Evolutionary conservation across 2,113 vertebrate genomes (phyloP), one percentile per base, ranked within the genome.

Genomic region (Holacanthus passer): DNA sequence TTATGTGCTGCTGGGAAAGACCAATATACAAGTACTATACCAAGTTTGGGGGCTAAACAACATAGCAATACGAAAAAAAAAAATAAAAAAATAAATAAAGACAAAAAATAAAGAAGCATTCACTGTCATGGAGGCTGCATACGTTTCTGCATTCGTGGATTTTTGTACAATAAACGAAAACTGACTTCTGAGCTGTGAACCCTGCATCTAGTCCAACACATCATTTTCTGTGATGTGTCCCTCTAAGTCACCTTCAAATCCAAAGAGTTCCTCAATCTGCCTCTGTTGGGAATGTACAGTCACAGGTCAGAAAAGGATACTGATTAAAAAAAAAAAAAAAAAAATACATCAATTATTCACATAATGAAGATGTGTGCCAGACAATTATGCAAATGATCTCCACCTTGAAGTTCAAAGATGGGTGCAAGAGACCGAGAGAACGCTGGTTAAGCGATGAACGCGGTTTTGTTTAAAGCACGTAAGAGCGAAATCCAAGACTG

Each of bases 311-410:
- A 39, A 50, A 32, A 65, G 22, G 17, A 45, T 48, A 58, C 5
- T n/a, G n/a, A n/a, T n/a, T n/a, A 48, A 6, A 41, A 2, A 9
- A 10, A n/a, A 47, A 10, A 0, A 13, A 60, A 17, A 64, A 32
- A 56, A 43, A 10, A 56, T 76, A n/a, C 35, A 76, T 65, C 22
- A 83, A 55, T n/a, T n/a, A n/a, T n/a, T n/a, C n/a, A n/a, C n/a
- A n/a, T n/a, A n/a, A n/a, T n/a, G 37, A 65, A 5, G 7, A 43
- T 62, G 16, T 39, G 20, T 41, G 45, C 55, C 59, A 73, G 35
- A 63, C 50, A 74, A 37, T 17, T 35, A 60, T 81, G 52, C 27
- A 64, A 53, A 71, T 50, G 0, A 60, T 11, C 14, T 53, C 16
- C 24, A 68, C 14, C 59, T n/a, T 60, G 0, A 31, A 35, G 31